Base-by-base conservation (phyloP, 2,888 invertebrate genomes). In the Limnephilus auricula region DNA sequence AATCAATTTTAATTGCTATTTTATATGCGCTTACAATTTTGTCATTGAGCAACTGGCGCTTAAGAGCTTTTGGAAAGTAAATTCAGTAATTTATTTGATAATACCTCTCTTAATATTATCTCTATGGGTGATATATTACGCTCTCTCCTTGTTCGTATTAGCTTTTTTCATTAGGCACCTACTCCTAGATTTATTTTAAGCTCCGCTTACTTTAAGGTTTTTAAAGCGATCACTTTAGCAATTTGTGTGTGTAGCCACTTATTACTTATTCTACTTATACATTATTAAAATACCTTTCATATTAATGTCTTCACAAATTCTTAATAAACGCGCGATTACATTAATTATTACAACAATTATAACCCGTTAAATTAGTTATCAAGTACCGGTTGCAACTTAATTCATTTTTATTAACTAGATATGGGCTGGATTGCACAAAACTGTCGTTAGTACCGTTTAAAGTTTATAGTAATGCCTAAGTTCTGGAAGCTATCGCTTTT, bases 71-170 rank as follows among this genome's bases (percentile, higher is more conserved):
- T 40, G 45, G 40, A 85, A 85, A 85, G 85, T 65, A 87, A n/a
- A 87, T 34, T 87, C 87, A 65, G 31, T 88, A 88, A 88, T 78
- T 50, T 88, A 88, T 88, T 88, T 88, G 87, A 37, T 88, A 88
- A 83, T 37, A 83, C 83, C 83, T 37, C 83, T 83, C 83, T 83
- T 83, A 34, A 83, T 83, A 34, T 83, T 83, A 83, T 83, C 83
- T 83, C 83, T n/a, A 65, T 9, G 65, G 65, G 65, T 65, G 25
- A 65, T 65, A 65, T 65, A 25, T 65, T 65, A 65, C 65, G 65
- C 65, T 65, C 25, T 65, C 65, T 50, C 18, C 50, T 65, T 65
- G 65, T 65, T 65, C 25, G 65, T 65, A 65, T 65, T 65, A 65
- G 65, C 65, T 65, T 25, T 65, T 65, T 65, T 25, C 65, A 65